Evolutionary conservation across 2,113 vertebrate species (phyloP), one percentile per base, ranked within the genome.

Genomic region (Amphiprion percula): DNA sequence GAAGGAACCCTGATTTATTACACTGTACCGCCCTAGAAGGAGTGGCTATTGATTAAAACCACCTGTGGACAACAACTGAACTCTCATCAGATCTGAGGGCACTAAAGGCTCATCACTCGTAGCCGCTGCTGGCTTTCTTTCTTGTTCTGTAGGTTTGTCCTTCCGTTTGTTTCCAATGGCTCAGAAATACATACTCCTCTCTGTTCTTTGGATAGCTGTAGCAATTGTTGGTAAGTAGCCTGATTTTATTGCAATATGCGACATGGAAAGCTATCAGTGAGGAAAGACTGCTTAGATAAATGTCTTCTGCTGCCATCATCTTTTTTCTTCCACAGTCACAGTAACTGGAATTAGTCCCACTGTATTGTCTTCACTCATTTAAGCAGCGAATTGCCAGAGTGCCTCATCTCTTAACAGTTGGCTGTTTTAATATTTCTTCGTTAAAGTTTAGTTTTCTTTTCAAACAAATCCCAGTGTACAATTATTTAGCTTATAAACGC

Each of bases 21-120:
- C 59, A 5, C 11, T 26, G 66, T 24, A 21, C 77, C 68, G 5
- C 80, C 77, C 59, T 21, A 0, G 0, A 37, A 86, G 89, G 91
- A 70, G 90, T 84, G 91, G 87, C 80, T 64, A 68, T 52, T 71
- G 62, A 69, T 78, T 83, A 87, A 91, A 90, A 88, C 79, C 7
- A 1, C 37, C 23, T n/a, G 63, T 14, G 2, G n/a, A 47, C n/a
- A 5, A 75, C 41, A 64, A 17, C 46, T 68, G 47, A 59, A 39
- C 28, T 44, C 24, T 80, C 53, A 64, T 77, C 61, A 16, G 16
- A 24, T 47, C 76, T 50, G 17, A 58, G 41, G 44, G 10, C 41
- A 21, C 21, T 19, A 0, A 64, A 30, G 37, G 23, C 26, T 39
- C 15, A 2, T 60, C 4, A n/a, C 47, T 37, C 26, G 10, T 4